Base-by-base conservation (phyloP, 2,888 invertebrate genomes). In the Magallana nippona region DNA sequence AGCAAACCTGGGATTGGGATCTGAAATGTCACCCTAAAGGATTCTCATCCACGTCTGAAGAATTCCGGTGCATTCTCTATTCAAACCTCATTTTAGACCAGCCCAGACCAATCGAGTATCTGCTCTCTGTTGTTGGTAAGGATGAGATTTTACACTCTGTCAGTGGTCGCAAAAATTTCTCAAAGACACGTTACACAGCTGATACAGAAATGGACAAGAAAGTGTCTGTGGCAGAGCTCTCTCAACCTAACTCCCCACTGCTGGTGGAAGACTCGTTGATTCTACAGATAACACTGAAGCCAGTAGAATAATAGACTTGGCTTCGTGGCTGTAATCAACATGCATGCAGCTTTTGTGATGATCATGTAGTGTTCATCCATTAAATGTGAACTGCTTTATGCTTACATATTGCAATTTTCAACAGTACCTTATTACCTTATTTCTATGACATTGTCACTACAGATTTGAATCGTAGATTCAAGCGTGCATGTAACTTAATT, bases 1-100 rank as follows among this genome's bases (percentile, higher is more conserved):
- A 92, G 3, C 92, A 93, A 84, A 91, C 92, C 10, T 95, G 95
- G 95, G 94, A 94, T 56, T 95, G 95, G 95, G 94, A 94, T 84
- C 89, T 95, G 77, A 94, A 94, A 84, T 91, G 93, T 15, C 91
- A 93, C 82, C 94, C 93, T 0, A 93, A 93, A 85, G 94, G 94
- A 17, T 92, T 91, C 82, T 90, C 91, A 2, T 87, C 90, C 19
- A 90, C 90, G 27, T 88, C 89, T 13, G 93, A 93, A 27, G 93
- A 94, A 79, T 92, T 93, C 85, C 89, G 93, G 17, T 91, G 91
- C 58, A 88, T 92, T 32, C 89, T 94, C 60, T 91, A 92, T 87
- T 93, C 93, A 19, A 93, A 93, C 86, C 88, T 93, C 15, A 92
- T 93, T 71, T 90, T 94, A 15, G 94, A 94, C 85, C 94, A 94